A percentile compares a stretch with the other conserved stretches of the same genome.
These are phyloP conservation scores for Rhadina sibilatrix DNA, from an alignment of 2,113 vertebrate species.

Conservation along the genomic window DNA sequence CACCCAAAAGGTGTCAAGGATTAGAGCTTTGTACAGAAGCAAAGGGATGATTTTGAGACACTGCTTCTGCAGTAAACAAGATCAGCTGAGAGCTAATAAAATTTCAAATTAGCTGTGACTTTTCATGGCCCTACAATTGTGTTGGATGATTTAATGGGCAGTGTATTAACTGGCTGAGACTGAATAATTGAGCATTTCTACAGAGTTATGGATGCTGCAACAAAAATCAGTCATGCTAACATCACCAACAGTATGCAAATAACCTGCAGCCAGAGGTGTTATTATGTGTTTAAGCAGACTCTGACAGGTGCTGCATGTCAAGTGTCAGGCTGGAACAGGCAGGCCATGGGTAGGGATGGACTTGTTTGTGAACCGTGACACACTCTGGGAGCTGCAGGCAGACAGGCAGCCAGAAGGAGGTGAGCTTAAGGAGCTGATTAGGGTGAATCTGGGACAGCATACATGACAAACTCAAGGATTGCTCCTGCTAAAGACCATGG, in stretches of 20 bases:
- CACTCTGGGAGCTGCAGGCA: neutral
- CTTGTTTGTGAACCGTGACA: fast-evolving
- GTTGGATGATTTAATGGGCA: constrained; percentile 74
- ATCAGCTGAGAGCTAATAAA: constrained; percentile 71
- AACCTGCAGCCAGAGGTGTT: constrained; percentile 67
- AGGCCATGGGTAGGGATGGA: neutral
- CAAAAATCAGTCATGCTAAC: constrained; percentile 79
- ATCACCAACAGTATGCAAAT: constrained; percentile 81
- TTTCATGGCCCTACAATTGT: constrained; percentile 70
- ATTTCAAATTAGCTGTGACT: constrained; percentile 79
- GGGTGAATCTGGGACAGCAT: neutral
- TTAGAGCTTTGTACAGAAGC: neutral
- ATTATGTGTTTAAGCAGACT: constrained; percentile 73
- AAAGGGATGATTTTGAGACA: constrained; percentile 43
- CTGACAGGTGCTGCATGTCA: constrained; percentile 71
- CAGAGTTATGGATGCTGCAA: constrained; percentile 84
- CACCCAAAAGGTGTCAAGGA: neutral
- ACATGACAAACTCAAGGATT: neutral
- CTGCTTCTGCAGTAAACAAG: constrained; percentile 58
- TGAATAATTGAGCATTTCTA: constrained; percentile 86
- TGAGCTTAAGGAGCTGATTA: neutral
- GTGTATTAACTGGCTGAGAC: constrained; percentile 76
- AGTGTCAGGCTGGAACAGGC: constrained; percentile 49
- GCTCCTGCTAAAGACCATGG: neutral
- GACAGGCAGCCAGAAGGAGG: neutral